Base-by-base conservation (phyloP, 1,140 invertebrate species). In the Drosophila kurseongensis region DNA sequence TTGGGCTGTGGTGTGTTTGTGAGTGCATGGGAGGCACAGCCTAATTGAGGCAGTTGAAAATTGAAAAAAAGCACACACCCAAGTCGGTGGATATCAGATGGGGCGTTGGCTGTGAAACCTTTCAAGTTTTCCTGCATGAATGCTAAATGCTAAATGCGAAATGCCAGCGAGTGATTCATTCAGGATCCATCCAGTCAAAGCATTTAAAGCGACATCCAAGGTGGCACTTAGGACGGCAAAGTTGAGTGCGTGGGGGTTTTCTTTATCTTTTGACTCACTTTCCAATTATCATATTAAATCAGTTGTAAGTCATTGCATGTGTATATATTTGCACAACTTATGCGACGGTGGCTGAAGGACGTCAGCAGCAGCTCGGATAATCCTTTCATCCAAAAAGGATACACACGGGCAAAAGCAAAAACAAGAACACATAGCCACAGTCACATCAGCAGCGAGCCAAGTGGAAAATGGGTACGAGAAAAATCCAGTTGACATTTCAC, bases 281-380 rank as follows among this genome's bases (percentile, higher is more conserved):
- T 72, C 76, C 80, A 84, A 84, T 84, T 84, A 84, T 79, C 80
- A 84, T 84, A 83, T 84, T 84, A 83, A 84, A 84, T 84, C 80
- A 84, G 80, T 76, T 84, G 80, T 84, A 84, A 83, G 81, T 79
- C 80, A 83, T 78, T 82, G 57, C 79, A 66, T 71, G 47, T 68
- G 79, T 68, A 79, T 83, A 76, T 79, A 84, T 83, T 84, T 84
- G 62, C 80, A 83, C 72, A 83, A 84, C 76, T 78, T 79, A 74
- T 79, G 67, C 50, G 50, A 56, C 23, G 48, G 36, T 44, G 51
- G 59, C 16, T 50, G 50, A 67, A 69, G 67, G 65, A 71, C 65
- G 23, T 36, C 65, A 27, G 32, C 59, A 52, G 23, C 63, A 47
- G 35, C 42, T 50, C 59, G 55, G 69, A 58, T 75, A 79, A 84